Percentiles rank a stretch among this genome's conserved stretches.
phyloP scores from a whole-genome alignment of 1,140 invertebrate species.

The Halictus rubicundus region DNA sequence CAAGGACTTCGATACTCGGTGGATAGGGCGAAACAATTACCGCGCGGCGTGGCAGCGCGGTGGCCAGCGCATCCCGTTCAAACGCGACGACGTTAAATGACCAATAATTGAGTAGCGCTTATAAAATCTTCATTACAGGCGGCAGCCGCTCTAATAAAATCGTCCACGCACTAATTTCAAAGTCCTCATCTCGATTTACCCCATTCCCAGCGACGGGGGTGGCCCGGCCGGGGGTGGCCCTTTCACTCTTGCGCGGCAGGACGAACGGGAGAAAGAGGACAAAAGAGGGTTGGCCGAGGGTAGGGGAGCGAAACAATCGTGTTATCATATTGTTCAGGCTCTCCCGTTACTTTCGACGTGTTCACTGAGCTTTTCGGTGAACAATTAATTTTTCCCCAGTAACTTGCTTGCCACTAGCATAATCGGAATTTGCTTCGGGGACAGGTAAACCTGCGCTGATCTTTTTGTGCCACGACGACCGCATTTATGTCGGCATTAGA shows the following conservation, averaged over 20 bases:
- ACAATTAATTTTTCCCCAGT: background rate
- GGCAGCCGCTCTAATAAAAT: conserved; percentile 72
- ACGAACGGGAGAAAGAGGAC: conserved; percentile 49
- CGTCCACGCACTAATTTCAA: conserved; percentile 74
- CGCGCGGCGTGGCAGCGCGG: background rate
- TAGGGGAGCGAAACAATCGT: conserved; percentile 70
- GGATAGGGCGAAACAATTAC: conserved; percentile 54
- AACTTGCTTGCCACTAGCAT: background rate
- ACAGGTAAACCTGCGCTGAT: too few species aligned
- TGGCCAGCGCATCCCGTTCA: background rate
- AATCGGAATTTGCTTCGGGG: too few species aligned
- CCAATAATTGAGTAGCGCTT: conserved; percentile 72
- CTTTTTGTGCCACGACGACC: too few species aligned
- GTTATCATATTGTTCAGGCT: conserved; percentile 70
- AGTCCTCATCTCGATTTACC: conserved; percentile 71
- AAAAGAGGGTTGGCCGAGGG: conserved; percentile 45
- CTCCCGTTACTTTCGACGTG: conserved; percentile 31
- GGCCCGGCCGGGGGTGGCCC: too few species aligned
- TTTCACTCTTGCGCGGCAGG: conserved; percentile 11
- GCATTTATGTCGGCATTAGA: background rate
- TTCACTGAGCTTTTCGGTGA: conserved; percentile 16
- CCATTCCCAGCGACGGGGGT: conserved; percentile 68
- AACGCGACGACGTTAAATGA: conserved; percentile 63
- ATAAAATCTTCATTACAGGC: conserved; percentile 75
- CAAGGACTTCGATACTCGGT: background rate